Conservation (phyloP, 2,113 vertebrate species). For the Saguinus imperator region DNA sequence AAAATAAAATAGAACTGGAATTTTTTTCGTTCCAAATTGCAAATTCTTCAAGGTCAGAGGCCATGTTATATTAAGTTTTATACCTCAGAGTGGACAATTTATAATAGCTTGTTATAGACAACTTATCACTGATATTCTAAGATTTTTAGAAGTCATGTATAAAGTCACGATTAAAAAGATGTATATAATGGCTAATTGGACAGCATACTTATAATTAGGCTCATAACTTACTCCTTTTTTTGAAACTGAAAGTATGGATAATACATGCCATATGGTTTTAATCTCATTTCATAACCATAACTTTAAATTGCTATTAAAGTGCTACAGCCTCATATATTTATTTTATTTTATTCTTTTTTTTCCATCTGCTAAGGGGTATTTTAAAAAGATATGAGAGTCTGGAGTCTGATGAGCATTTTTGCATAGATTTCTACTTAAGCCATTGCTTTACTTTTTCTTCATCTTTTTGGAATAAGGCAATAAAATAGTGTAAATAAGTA, state of each 20-base stretch:
- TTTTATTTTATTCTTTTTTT: not conserved
- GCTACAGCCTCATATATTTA: not conserved
- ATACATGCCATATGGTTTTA: not conserved
- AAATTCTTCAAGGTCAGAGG: not conserved
- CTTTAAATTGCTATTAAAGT: not conserved
- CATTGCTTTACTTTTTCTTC: not conserved
- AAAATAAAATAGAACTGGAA: not conserved
- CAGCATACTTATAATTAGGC: not conserved
- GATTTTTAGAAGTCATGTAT: not conserved
- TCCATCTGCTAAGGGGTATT: not conserved
- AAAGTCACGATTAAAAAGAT: not conserved
- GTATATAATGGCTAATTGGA: not conserved
- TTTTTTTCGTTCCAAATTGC: not conserved
- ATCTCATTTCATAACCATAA: conserved; percentile 11
- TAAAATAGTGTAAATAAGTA: not conserved
- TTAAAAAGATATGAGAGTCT: not conserved
- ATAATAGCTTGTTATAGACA: not conserved
- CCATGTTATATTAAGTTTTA: not conserved
- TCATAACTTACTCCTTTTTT: not conserved
- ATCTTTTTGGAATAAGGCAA: not conserved
- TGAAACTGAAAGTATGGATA: not conserved
- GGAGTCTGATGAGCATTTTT: not conserved
- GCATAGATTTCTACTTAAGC: not conserved
- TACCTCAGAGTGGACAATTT: not conserved
- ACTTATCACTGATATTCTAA: not conserved